Conservation (phyloP, 2,113 vertebrate species). For the Ia io region DNA sequence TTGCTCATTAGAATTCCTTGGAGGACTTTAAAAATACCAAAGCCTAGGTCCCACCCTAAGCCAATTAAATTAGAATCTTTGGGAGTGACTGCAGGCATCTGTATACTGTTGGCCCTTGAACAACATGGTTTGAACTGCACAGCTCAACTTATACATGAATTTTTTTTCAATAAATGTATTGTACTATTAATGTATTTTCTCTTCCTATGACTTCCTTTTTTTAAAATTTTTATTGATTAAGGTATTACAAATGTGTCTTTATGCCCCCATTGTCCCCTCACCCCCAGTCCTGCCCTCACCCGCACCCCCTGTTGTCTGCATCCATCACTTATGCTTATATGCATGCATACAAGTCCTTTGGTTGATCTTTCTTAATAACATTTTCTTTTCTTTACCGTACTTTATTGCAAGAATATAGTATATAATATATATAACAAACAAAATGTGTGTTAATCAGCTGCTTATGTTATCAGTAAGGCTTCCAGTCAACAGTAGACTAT, state of each 20-base stretch:
- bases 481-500: neutral
- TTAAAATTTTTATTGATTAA: too few species aligned
- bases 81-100: neutral
- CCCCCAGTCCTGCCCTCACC: too few species aligned
- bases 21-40: neutral
- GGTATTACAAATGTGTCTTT: too few species aligned
- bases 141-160: neutral
- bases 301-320: too few species aligned
- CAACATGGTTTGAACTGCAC: neutral
- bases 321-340: too few species aligned
- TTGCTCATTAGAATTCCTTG: neutral
- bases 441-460: neutral
- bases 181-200: neutral
- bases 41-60: neutral
- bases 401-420: neutral
- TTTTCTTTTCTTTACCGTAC: neutral
- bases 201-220: neutral
- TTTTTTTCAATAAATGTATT: neutral
- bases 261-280: too few species aligned
- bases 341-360: too few species aligned
- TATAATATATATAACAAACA: neutral
- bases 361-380: neutral
- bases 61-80: neutral
- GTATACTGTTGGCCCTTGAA: neutral
- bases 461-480: neutral